Evolutionary conservation across 2,797 vertebrate species (phyloP).

Genomic region (Gambusia yucatana): DNA sequence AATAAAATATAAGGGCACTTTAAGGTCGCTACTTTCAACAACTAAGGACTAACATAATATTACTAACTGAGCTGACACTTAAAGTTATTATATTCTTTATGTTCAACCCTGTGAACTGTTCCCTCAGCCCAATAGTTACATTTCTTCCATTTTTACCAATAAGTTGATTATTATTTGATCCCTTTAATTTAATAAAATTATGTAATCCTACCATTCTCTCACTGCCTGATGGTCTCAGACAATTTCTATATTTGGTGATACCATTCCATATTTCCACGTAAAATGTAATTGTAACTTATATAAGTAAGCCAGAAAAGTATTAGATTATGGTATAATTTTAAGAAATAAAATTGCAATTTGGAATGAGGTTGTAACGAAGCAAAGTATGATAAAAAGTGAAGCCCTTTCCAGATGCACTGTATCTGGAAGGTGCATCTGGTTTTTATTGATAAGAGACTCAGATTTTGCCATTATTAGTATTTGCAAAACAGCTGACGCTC

Average conservation of each 20-base stretch:
- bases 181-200: not conserved
- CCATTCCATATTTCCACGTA: too few relatives aligned
- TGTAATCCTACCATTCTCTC: not conserved
- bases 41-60: not conserved
- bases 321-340: too few relatives aligned
- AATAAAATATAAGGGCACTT: not conserved
- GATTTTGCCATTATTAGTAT: too few relatives aligned
- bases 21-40: not conserved
- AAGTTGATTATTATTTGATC: not conserved
- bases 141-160: not conserved
- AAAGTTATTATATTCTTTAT: conserved; percentile 1
- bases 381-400: not conserved
- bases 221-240: not conserved
- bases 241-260: not conserved
- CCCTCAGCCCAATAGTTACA: not conserved
- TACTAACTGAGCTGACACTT: not conserved
- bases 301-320: too few relatives aligned
- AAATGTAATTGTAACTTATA: too few relatives aligned
- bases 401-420: too few relatives aligned
- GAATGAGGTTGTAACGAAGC: too few relatives aligned
- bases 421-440: too few relatives aligned
- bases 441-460: too few relatives aligned
- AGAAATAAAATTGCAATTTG: too few relatives aligned
- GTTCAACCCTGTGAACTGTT: not conserved
- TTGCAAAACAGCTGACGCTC: too few relatives aligned